Evolutionary conservation across 2,113 vertebrate genomes (phyloP), one percentile per base, ranked within the genome.

Genomic region (Chaetodon auriga): DNA sequence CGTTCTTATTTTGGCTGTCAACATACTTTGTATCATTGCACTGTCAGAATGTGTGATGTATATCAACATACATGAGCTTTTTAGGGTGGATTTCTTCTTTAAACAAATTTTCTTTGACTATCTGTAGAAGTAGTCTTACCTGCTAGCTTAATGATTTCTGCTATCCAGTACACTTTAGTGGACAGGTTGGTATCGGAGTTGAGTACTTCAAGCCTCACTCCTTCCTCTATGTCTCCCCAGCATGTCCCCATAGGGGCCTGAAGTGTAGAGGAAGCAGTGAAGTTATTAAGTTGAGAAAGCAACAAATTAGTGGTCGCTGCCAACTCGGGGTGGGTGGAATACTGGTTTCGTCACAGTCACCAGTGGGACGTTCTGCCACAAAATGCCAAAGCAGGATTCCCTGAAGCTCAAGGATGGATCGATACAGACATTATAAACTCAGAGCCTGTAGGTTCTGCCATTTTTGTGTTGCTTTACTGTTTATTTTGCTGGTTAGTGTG

Each of bases 81-180:
- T 73, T 0, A 30, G 2, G 5, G 10, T 43, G 18, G n/a, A 64
- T 49, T 58, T 25, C 12, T 19, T 51, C 30, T 30, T 30, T 30
- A 41, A 41, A 6, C 8, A 8, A 41, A 41, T 41, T 41, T 41
- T 7, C 38, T 72, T 58, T 2, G 30, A 41, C 53, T 19, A 55
- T 8, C 21, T 11, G 7, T 0, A 23, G 11, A 38, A 53, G 6
- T 6, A 0, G 25, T 51, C 75, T 84, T 87, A 98, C 97, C 97
- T 96, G 97, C 97, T 94, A 99, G 92, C 91, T 98, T 99, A 87
- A 98, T 92, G 90, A 99, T 96, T 85, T 96, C 97, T 94, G 97
- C 97, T 92, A 99, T 98, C 97, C 97, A 99, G 96, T 97, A 99
- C 88, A 99, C 97, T 94, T 98, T 98, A 75, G 96, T 96, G 86